Evolutionary conservation across 2,797 vertebrate genomes (phyloP).

Genomic region (Phrynocephalus vlangalii): DNA sequence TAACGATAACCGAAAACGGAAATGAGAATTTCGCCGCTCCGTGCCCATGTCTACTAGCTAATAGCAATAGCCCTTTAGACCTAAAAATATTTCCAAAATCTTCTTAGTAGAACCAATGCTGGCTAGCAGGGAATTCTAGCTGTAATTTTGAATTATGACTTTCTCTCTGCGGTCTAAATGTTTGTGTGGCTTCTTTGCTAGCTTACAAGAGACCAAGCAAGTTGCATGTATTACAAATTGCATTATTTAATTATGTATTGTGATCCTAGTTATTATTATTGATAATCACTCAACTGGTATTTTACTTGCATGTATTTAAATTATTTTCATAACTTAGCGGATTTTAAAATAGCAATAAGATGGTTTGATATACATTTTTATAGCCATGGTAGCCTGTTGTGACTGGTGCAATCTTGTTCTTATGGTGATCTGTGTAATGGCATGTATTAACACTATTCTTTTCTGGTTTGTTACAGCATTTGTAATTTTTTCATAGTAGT

Average conservation of each 20-base stretch:
- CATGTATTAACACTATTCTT: neutral
- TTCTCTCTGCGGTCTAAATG: neutral
- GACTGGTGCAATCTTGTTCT: neutral
- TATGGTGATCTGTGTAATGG: neutral
- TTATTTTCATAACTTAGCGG: neutral
- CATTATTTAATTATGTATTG: neutral
- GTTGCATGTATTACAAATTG: neutral
- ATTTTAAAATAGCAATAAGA: neutral
- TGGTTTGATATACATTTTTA: neutral
- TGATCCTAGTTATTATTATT: neutral
- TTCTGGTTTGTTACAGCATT: neutral
- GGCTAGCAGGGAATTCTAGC: neutral
- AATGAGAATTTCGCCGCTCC: too few species aligned
- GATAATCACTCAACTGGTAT: neutral
- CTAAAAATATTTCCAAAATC: neutral
- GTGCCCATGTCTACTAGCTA: too few species aligned
- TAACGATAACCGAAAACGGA: too few species aligned
- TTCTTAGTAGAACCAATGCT: neutral
- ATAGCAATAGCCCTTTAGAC: slow-evolving; percentile 9
- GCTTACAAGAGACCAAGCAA: neutral
- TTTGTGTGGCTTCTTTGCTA: neutral
- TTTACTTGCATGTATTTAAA: neutral
- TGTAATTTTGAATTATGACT: neutral
- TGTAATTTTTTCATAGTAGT: neutral
- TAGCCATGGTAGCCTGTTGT: neutral